These are phyloP conservation scores for Pseudois nayaur DNA, from an alignment of 2,113 vertebrate species.

Conservation along the genomic window DNA sequence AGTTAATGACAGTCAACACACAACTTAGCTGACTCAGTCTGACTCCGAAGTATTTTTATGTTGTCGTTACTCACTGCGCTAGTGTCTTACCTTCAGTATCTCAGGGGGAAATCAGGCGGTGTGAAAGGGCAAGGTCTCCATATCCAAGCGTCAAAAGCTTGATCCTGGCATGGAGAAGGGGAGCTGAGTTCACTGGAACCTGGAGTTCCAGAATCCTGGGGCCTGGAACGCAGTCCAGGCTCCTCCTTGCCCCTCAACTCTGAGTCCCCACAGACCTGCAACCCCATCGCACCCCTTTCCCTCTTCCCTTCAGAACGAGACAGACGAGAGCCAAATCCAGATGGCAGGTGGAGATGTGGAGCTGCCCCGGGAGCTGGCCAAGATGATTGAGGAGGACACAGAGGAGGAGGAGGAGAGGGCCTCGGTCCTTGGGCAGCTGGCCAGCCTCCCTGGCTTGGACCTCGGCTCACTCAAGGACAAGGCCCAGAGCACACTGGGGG, in stretches of 20 bases:
- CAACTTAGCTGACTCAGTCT: neutral
- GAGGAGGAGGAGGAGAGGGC: constrained; percentile 93
- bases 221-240: neutral
- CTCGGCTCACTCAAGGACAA: constrained; percentile 96
- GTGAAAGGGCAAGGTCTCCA: neutral
- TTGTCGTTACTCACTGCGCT: neutral
- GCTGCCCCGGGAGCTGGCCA: constrained; percentile 94
- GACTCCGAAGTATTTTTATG: neutral
- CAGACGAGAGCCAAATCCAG: constrained; percentile 96
- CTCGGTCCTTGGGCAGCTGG: constrained; percentile 93
- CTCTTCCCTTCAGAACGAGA: constrained; percentile 85
- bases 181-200: neutral
- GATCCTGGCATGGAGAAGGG: neutral
- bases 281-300: neutral
- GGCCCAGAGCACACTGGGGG: constrained; percentile 94
- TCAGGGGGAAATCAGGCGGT: neutral
- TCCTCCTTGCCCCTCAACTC: neutral
- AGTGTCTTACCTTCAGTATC: neutral
- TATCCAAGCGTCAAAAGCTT: neutral
- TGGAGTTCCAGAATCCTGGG: neutral
- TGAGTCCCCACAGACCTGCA: neutral
- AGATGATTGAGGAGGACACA: constrained; percentile 98
- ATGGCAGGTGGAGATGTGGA: constrained; percentile 91
- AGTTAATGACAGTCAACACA: neutral
- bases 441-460: constrained; percentile 95